phyloP scores from a whole-genome alignment of 1,140 invertebrate species.

The Eumeta japonica region DNA sequence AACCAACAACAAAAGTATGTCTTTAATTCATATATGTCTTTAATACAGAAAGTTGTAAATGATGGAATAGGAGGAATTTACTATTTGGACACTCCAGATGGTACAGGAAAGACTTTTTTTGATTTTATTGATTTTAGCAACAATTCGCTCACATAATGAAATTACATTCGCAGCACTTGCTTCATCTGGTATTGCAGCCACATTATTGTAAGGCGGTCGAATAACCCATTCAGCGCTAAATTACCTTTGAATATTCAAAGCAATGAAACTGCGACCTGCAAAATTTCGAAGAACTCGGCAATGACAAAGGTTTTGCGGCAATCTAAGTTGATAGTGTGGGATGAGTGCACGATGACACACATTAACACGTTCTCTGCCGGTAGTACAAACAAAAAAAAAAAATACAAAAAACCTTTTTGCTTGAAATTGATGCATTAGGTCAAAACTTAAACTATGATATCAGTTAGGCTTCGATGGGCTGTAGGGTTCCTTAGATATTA shows the following conservation, averaged over 20 bases:
- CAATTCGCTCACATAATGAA: conserved; percentile 21
- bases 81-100: conserved; percentile 45
- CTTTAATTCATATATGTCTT: too few relatives aligned
- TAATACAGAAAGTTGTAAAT: conserved; percentile 19
- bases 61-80: conserved; percentile 22
- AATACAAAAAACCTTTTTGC: too few relatives aligned
- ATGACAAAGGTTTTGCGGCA: conserved; percentile 19
- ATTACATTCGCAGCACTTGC: conserved; percentile 42
- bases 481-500: too few relatives aligned
- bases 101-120: conserved; percentile 26
- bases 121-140: conserved; percentile 31
- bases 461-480: too few relatives aligned
- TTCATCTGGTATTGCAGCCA: conserved; percentile 59
- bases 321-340: conserved; percentile 31
- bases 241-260: conserved; percentile 22
- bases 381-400: too few relatives aligned
- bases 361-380: too few relatives aligned
- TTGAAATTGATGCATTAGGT: too few relatives aligned
- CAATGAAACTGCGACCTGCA: conserved; percentile 17
- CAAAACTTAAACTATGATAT: too few relatives aligned
- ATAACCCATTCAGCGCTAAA: conserved; percentile 56
- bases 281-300: conserved; percentile 12
- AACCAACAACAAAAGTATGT: conserved; percentile 25
- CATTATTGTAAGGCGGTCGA: conserved; percentile 46
- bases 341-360: conserved; percentile 39